These are phyloP conservation scores for Pristionchus arcanus DNA, from an alignment of 2,888 invertebrate species.

Conservation along the genomic window DNA sequence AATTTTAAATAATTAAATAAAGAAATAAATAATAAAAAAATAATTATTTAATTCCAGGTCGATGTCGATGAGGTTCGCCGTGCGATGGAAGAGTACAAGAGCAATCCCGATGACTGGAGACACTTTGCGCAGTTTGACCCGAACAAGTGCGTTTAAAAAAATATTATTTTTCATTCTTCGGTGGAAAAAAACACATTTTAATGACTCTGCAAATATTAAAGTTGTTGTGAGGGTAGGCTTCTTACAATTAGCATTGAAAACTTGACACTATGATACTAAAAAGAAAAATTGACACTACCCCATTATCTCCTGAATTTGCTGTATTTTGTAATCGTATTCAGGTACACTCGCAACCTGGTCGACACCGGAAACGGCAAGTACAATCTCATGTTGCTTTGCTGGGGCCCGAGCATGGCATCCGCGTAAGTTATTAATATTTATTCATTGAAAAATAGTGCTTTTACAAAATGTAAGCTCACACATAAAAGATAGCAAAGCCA, in stretches of 20 bases:
- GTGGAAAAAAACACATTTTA: too few species aligned
- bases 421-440: not conserved
- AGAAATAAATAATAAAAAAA: not conserved
- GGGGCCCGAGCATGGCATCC: conserved; percentile 88
- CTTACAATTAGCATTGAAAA: too few species aligned
- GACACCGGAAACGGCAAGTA: conserved; percentile 97
- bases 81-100: conserved; percentile 89
- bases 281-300: too few species aligned
- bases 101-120: conserved; percentile 92
- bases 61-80: conserved; percentile 91
- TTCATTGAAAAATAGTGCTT: not conserved
- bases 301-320: too few species aligned
- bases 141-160: conserved; percentile 82
- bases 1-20: not conserved
- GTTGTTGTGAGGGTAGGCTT: too few species aligned
- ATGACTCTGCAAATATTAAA: too few species aligned
- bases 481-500: too few species aligned
- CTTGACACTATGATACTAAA: too few species aligned
- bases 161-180: too few species aligned
- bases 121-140: conserved; percentile 95
- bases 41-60: conserved; percentile 83
- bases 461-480: too few species aligned
- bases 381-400: conserved; percentile 96
- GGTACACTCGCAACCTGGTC: conserved; percentile 96
- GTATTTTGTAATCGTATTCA: conserved; percentile 79